Evolutionary conservation across 2,888 invertebrate species (phyloP).

Genomic region (Tuta absoluta): DNA sequence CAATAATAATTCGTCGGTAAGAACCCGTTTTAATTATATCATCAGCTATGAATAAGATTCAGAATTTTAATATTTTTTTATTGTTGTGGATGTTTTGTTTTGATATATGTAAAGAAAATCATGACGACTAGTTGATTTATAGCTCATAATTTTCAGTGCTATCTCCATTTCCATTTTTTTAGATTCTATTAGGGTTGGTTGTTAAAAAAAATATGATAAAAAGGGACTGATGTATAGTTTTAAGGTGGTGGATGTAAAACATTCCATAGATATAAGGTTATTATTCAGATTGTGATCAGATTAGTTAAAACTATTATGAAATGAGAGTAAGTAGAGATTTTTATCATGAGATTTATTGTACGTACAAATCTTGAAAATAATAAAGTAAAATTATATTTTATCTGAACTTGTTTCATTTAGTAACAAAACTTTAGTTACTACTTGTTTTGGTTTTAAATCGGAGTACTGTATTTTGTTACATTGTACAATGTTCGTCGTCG

Average conservation of each 20-base stretch:
- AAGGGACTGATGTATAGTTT: slow-evolving; percentile 12
- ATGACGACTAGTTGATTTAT: background rate
- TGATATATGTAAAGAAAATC: background rate
- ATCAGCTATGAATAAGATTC: too few species aligned
- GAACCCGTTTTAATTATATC: too few species aligned
- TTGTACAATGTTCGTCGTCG: too few species aligned
- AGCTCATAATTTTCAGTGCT: background rate
- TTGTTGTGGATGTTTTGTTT: too few species aligned
- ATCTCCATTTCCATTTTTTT: background rate
- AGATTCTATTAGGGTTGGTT: background rate
- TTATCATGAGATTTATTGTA: slow-evolving; percentile 34
- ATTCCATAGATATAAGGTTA: slow-evolving; percentile 35
- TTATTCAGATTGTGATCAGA: background rate
- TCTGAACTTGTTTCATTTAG: background rate
- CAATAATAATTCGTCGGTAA: too few species aligned
- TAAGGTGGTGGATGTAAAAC: slow-evolving; percentile 47
- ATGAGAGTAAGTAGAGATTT: background rate
- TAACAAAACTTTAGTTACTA: too few species aligned
- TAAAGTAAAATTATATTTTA: slow-evolving; percentile 19
- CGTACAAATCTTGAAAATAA: slow-evolving; percentile 28
- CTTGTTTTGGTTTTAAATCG: too few species aligned
- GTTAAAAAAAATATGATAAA: background rate
- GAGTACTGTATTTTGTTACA: too few species aligned
- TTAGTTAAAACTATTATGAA: background rate
- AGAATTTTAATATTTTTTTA: too few species aligned